Percentiles rank a stretch among this genome's conserved stretches.
Conservation (phyloP, 92 coral and sea anemone species). For the Porites rus region DNA sequence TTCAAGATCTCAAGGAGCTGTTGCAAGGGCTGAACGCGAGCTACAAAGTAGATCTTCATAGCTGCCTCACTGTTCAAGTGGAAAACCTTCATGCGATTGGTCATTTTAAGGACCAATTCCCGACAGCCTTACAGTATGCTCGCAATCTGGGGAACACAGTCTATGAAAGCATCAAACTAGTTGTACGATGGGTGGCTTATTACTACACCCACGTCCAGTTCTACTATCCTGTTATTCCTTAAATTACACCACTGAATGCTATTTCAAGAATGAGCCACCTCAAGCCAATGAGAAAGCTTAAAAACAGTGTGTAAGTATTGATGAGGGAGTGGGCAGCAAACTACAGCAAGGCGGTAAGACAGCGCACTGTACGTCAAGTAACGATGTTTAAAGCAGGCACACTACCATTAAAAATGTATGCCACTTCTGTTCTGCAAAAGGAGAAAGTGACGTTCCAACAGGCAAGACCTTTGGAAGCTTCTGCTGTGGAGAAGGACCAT, state of each 20-base stretch:
- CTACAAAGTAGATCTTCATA: constrained; percentile 12
- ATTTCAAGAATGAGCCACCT: constrained; percentile 44
- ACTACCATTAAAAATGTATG: constrained; percentile 57
- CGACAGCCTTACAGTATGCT: constrained; percentile 20
- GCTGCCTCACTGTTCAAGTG: constrained; percentile 13
- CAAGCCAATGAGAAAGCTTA: constrained; percentile 41
- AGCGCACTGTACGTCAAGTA: constrained; percentile 23
- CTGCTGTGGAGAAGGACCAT: constrained; percentile 16
- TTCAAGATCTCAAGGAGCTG: constrained; percentile 48
- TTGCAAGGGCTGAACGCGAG: constrained; percentile 10
- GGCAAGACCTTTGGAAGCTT: constrained; percentile 8
- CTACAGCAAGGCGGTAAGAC: constrained; percentile 54
- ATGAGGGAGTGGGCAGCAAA: constrained; percentile 63
- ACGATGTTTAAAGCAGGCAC: constrained; percentile 57
- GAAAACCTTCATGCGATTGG: constrained; percentile 12
- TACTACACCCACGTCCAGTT: constrained; percentile 32
- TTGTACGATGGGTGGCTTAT: constrained; percentile 29
- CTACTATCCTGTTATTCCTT: constrained; percentile 24
- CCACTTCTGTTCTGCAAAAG: constrained; percentile 16
- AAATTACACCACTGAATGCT: constrained; percentile 35
- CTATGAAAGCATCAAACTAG: constrained; percentile 26
- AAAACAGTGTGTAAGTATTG: constrained; percentile 33
- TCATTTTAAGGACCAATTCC: constrained; percentile 20
- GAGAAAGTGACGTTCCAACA: constrained; percentile 17
- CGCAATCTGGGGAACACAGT: constrained; percentile 26